A percentile compares a stretch with the other conserved stretches of the same genome.
phyloP scores from a whole-genome alignment of 2,888 invertebrate genomes.

The Pardosa pseudoannulata region DNA sequence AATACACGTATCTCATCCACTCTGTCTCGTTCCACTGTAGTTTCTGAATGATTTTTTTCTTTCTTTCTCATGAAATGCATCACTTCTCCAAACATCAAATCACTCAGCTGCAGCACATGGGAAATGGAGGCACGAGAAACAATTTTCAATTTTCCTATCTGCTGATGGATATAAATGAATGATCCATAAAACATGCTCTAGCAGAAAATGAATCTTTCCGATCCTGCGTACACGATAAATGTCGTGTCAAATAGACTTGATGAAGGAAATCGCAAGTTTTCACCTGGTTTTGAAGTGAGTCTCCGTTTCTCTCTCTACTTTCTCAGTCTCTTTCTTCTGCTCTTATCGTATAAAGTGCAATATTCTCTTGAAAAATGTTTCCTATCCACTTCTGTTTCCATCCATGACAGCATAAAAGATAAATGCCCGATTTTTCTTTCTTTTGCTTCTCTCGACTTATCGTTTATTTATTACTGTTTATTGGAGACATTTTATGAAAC shows the following conservation, averaged over 20 bases:
- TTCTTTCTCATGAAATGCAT: too few species aligned
- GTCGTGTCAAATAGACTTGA: constrained; percentile 1
- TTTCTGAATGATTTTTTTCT: too few species aligned
- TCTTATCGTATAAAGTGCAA: background rate
- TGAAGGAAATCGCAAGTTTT: background rate
- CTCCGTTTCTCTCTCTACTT: background rate
- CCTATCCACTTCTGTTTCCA: background rate
- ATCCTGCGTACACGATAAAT: background rate
- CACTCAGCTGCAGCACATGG: too few species aligned
- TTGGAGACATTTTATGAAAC: too few species aligned
- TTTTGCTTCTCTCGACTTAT: too few species aligned
- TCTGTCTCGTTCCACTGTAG: too few species aligned
- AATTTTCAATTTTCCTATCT: background rate
- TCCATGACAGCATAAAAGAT: background rate
- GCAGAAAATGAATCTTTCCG: background rate
- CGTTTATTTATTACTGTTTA: too few species aligned
- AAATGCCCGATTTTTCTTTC: too few species aligned
- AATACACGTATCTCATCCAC: too few species aligned
- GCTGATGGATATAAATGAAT: background rate
- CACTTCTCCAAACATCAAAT: too few species aligned
- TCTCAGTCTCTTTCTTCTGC: too few species aligned
- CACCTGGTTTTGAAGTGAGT: background rate
- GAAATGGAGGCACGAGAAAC: too few species aligned
- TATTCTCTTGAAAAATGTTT: background rate
- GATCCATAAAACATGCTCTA: background rate